Base-by-base conservation (phyloP, 37 sponge, comb jelly and placozoan genomes). In the Cliona cf. orientalis region DNA sequence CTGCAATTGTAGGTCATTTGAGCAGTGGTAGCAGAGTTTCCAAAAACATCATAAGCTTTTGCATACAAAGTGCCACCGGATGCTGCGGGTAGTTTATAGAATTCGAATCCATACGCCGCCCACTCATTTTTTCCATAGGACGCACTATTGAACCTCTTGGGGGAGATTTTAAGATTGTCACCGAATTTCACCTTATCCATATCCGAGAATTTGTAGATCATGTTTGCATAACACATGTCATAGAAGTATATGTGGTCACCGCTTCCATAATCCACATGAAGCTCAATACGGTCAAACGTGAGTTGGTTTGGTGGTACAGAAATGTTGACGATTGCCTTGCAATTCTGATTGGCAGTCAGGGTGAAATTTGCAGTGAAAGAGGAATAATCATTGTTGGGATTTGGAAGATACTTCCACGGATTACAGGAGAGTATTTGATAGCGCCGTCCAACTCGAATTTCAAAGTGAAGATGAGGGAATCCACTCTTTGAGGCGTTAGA, bases 351-450 rank as follows among this genome's bases (percentile, higher is more conserved):
- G 2, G 56, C 38, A 28, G 56, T 46, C 5, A 72, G 73, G n/a
- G 2, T 5, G 5, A 72, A 1, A 19, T 46, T 43, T 17, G 57
- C 56, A 25, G 2, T 2, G 53, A 72, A 72, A 2, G 56, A 72
- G 14, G 55, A 29, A 28, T 72, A 72, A 14, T 49, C 55, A 49
- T 72, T 72, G 55, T 22, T 35, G 6, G 2, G 0, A 29, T 72
- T 72, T 11, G 73, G 73, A 1, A 72, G 56, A 26, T 72, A 72
- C 26, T 72, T 72, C 73, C 73, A 72, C 6, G 73, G 73, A 34
- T 72, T 72, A 34, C 73, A 72, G 73, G 3, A 1, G 34, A 55
- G 3, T 35, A 1, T 25, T 3, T 46, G 32, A 21, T 33, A 53
- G 5, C 11, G 5, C 3, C 56, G 21, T 4, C 73, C 73, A 49